Conservation (phyloP, 2,797 vertebrate genomes). For the Lepilemur ruficaudatus region DNA sequence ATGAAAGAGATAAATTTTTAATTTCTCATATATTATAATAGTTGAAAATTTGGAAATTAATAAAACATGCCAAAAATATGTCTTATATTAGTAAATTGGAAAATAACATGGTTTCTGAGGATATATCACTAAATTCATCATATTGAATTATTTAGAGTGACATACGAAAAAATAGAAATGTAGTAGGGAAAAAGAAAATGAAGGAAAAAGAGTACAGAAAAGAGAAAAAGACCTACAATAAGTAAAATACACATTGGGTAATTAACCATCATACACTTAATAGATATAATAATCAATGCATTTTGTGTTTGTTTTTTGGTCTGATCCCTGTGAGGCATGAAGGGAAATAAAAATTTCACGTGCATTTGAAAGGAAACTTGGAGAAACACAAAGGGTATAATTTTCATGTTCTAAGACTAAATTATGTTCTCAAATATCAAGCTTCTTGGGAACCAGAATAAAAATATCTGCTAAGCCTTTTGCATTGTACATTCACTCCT, state of each 20-base stretch:
- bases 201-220: neutral
- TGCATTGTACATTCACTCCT: neutral
- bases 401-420: constrained; percentile 14
- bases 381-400: neutral
- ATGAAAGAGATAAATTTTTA: neutral
- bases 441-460: neutral
- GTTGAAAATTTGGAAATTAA: constrained; percentile 10
- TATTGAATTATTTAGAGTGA: neutral
- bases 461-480: constrained; percentile 6
- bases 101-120: constrained; percentile 1
- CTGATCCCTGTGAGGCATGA: neutral
- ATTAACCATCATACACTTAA: neutral
- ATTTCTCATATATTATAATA: neutral
- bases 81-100: neutral
- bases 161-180: neutral
- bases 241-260: neutral
- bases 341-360: neutral
- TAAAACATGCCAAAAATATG: neutral
- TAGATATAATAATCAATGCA: neutral
- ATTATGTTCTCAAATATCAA: constrained; percentile 4
- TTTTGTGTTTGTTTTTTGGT: neutral
- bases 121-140: neutral
- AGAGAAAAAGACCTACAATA: neutral
- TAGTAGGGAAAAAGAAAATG: neutral
- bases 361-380: constrained; percentile 17